Evolutionary conservation across 2,797 vertebrate genomes (phyloP).

Genomic region (Eulemur rubriventer): DNA sequence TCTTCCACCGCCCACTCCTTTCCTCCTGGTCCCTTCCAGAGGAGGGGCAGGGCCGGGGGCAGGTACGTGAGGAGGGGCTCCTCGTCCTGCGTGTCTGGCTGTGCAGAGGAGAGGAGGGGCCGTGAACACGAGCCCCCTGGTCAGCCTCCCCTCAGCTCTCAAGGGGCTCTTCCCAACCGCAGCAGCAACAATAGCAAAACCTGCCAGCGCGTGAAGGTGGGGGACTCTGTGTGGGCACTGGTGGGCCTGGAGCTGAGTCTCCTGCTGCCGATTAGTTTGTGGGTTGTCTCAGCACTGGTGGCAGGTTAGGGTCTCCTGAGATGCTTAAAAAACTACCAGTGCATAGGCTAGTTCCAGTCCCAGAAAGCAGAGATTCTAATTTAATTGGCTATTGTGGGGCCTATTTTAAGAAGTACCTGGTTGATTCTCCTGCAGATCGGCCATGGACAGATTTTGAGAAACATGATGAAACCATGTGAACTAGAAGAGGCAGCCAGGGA

Average conservation of each 20-base stretch:
- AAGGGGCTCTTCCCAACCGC: too few relatives aligned
- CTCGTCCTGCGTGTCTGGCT: not conserved
- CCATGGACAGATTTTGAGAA: not conserved
- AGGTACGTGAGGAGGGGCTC: not conserved
- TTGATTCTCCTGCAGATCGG: not conserved
- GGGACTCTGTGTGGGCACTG: not conserved
- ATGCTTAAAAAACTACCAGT: not conserved
- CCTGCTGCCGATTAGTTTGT: not conserved
- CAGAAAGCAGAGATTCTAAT: not conserved
- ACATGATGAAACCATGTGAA: not conserved
- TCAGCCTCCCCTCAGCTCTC: not conserved
- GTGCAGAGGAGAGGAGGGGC: not conserved
- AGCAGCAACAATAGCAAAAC: not conserved
- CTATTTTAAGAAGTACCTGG: not conserved
- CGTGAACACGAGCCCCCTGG: not conserved
- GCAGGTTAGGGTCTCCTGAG: not conserved
- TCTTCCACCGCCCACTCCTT: not conserved
- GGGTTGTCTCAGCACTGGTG: not conserved
- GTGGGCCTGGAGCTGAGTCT: not conserved
- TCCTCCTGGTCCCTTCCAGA: not conserved
- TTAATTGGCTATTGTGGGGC: not conserved
- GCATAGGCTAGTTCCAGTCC: not conserved
- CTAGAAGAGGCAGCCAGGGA: too few relatives aligned
- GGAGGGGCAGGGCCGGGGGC: not conserved
- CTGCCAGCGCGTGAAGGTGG: accelerated